These are phyloP conservation scores for Tipula lateralis DNA, from an alignment of 2,888 invertebrate genomes.

Conservation along the genomic window DNA sequence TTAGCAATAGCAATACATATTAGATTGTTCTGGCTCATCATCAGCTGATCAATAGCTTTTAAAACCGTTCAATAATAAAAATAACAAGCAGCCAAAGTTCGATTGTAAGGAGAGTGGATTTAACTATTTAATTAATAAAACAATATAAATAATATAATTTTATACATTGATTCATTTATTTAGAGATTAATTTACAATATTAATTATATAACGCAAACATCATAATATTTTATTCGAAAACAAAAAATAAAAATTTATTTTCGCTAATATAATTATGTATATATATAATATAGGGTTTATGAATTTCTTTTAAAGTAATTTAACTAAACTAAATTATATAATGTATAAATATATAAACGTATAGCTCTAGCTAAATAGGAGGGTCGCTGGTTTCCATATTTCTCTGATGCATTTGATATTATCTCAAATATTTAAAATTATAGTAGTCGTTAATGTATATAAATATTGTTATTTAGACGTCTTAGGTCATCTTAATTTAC, in stretches of 20 bases:
- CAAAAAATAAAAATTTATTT: neutral
- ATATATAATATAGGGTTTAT: neutral
- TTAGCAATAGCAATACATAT: too few species aligned
- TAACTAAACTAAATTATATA: neutral
- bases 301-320: neutral
- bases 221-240: slow-evolving; percentile 11
- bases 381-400: neutral
- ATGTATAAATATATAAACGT: neutral
- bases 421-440: neutral
- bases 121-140: neutral
- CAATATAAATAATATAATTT: neutral
- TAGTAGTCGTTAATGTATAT: neutral
- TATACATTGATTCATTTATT: neutral
- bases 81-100: too few species aligned
- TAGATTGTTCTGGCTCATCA: too few species aligned
- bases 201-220: slow-evolving; percentile 6
- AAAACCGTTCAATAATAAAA: too few species aligned
- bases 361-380: neutral
- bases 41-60: too few species aligned
- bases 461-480: neutral
- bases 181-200: slow-evolving; percentile 20
- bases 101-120: neutral
- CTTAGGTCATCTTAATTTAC: neutral
- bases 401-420: neutral
- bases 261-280: neutral